A percentile compares a stretch with the other conserved stretches of the same genome.
Conservation (phyloP, 2,888 invertebrate species). For the Brenthis daphne region DNA sequence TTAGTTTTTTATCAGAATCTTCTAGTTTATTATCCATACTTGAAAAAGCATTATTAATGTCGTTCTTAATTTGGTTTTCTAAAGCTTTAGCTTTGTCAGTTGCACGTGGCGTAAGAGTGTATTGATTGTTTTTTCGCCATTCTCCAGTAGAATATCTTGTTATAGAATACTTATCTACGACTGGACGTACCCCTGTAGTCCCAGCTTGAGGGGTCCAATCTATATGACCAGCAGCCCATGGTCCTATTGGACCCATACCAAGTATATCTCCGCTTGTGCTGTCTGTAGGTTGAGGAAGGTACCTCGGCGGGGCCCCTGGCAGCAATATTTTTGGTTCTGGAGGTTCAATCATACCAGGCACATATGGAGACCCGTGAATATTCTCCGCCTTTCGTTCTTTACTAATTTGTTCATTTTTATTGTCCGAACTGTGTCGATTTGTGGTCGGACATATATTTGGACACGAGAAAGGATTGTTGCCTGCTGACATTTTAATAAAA, state of each 20-base stretch:
- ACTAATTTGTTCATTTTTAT: slow-evolving; percentile 48
- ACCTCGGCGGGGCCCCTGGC: slow-evolving; percentile 64
- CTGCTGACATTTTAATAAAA: slow-evolving; percentile 49
- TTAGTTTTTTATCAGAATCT: slow-evolving; percentile 65
- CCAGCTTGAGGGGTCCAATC: slow-evolving; percentile 89
- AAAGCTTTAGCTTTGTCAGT: slow-evolving; percentile 60
- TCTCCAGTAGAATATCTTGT: slow-evolving; percentile 87
- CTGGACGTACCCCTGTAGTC: slow-evolving; percentile 87
- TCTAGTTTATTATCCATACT: slow-evolving; percentile 77
- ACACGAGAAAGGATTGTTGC: slow-evolving; percentile 50
- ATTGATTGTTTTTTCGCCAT: slow-evolving; percentile 85
- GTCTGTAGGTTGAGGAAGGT: slow-evolving; percentile 70
- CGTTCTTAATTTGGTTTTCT: slow-evolving; percentile 53
- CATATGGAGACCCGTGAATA: slow-evolving; percentile 52
- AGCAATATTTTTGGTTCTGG: slow-evolving; percentile 59
- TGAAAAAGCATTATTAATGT: slow-evolving; percentile 80
- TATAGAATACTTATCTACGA: slow-evolving; percentile 90
- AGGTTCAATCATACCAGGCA: slow-evolving; percentile 63
- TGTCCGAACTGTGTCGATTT: slow-evolving; percentile 18
- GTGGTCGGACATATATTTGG: slow-evolving; percentile 61
- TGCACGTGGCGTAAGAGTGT: slow-evolving; percentile 67
- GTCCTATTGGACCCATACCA: slow-evolving; percentile 77
- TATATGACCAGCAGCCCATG: slow-evolving; percentile 89
- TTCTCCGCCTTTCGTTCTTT: slow-evolving; percentile 40
- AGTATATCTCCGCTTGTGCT: slow-evolving; percentile 71